Percentiles rank a stretch among this genome's conserved stretches.
Evolutionary conservation across 1,140 invertebrate species (phyloP).

Genomic region (Sarcophaga bullata): DNA sequence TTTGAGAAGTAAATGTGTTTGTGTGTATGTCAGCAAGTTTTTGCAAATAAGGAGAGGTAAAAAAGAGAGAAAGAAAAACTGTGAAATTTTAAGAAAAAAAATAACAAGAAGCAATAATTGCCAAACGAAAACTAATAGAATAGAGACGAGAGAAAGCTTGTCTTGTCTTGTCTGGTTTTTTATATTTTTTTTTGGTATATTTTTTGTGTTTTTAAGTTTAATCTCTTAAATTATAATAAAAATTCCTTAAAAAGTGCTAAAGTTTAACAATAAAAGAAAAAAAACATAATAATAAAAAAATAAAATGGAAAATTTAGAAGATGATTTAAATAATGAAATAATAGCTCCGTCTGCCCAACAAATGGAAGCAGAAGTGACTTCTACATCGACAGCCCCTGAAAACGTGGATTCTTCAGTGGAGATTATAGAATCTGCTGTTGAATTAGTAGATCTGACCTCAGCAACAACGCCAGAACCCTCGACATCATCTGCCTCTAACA

Average conservation of each 20-base stretch:
- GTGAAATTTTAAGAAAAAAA: background rate
- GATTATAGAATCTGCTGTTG: background rate
- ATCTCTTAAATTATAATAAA: too few species aligned
- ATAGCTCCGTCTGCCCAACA: background rate
- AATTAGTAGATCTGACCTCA: conserved; percentile 12
- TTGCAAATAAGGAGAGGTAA: too few species aligned
- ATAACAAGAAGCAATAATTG: background rate
- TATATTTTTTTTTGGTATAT: background rate
- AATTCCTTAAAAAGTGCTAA: too few species aligned
- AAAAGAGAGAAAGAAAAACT: background rate
- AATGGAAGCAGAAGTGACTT: background rate
- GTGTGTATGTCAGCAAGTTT: background rate
- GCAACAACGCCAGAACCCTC: background rate
- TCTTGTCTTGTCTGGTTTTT: background rate
- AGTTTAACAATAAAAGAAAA: too few species aligned
- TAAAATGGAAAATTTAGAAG: conserved; percentile 7
- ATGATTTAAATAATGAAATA: background rate
- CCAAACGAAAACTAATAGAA: background rate
- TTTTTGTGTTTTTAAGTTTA: background rate
- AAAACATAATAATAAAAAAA: background rate
- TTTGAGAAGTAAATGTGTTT: background rate
- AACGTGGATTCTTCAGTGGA: background rate
- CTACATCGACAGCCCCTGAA: background rate
- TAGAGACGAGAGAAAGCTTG: background rate
- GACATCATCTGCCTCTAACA: background rate